Evolutionary conservation across 2,888 invertebrate species (phyloP), one percentile per base, ranked within the genome.

Genomic region (Epiperipatus broadwayi): DNA sequence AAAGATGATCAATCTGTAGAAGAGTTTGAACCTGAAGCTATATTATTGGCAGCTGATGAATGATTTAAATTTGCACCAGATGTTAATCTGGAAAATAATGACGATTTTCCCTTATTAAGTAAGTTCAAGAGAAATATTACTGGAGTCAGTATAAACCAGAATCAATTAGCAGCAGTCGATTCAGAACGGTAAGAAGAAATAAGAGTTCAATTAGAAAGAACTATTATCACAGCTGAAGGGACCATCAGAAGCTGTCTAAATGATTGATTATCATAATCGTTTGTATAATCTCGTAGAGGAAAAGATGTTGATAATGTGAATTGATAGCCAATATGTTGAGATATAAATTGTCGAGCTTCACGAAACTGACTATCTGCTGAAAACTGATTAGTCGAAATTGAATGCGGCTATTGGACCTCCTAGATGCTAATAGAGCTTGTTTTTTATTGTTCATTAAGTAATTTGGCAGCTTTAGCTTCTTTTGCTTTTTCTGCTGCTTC

Each of bases 331-430:
- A n/a, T n/a, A 35, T 32, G 8, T 43, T 52, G 41, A 29, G 49
- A 39, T 5, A 58, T 47, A 41, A 52, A 52, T 30, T 51, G 40
- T 14, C 48, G 43, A 5, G 39, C 72, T 61, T 1, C 65, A 67
- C 32, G 5, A 46, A 47, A 21, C 8, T 19, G 29, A 20, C 21
- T 70, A 29, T 66, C 63, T 1, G 74, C 70, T 21, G 71, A 65
- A 55, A 89, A 85, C 47, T 72, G 71, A 21, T 78, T 72, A 85
- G 54, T 50, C 79, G 75, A 55, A 89, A 83, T 63, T 87, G 87
- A 27, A 91, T 70, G 37, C 81, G 68, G 0, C 79, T 68, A 44
- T 70, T 66, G 39, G 62, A 59, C 46, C n/a, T n/a, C n/a, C n/a
- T n/a, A n/a, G n/a, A 10, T 25, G 25, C 25, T 8, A n/a, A n/a